Evolutionary conservation across 2,113 vertebrate genomes (phyloP), one percentile per base, ranked within the genome.

Genomic region (Varanus komodoensis): DNA sequence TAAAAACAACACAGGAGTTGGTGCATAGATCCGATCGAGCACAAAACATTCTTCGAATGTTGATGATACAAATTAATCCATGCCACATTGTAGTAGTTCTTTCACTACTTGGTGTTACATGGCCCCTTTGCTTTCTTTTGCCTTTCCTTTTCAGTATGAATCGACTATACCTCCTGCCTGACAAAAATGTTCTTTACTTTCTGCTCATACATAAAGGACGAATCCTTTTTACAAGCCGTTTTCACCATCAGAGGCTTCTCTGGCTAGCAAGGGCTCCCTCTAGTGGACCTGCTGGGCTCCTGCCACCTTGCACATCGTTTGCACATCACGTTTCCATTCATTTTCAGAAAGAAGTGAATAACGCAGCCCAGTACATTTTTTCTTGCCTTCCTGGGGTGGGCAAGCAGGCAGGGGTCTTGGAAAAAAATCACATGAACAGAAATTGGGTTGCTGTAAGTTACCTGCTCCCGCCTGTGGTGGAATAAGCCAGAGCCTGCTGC

Each of bases 231-330:
- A 44, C 38, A 44, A 44, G 38, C 38, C 15, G 32, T 9, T 32
- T 82, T 82, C n/a, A 14, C 34, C 27, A 23, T 11, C 71, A 61
- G 38, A 9, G n/a, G 9, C 48, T 74, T 50, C 68, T 88, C 73
- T 21, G 29, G 61, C 48, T 89, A 34, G n/a, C 82, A 85, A 79
- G 61, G 79, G 82, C 61, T 34, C 89, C 89, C 82, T 85, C 89
- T 89, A n/a, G 82, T 71, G 38, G 89, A 52, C 82, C 12, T 4
- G 14, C 69, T 29, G 32, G n/a, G 29, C 64, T 11, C 32, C 68
- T 7, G 12, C 73, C 82, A 38, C 21, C 44, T 52, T 75, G 57
- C 38, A 44, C 38, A 44, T 44, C 38, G 38, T 44, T 44, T 44
- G 38, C 21, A 34, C 50, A 32, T 38, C 38, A 57, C 21, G 9